Conservation (phyloP, 23 tunicate species). For the Ascidia mentula region DNA sequence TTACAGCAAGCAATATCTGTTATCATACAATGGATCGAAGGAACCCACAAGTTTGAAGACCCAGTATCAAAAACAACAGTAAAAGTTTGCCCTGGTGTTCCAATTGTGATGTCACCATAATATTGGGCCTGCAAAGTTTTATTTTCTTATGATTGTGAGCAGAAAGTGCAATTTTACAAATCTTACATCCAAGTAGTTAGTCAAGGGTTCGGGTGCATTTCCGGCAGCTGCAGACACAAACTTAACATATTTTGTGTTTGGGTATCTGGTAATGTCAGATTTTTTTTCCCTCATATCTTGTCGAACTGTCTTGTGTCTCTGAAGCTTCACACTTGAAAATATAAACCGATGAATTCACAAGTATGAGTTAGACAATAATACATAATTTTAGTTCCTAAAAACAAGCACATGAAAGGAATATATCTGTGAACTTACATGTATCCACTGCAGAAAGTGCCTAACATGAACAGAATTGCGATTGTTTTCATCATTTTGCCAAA, state of each 20-base stretch:
- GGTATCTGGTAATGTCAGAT: constrained; percentile 16
- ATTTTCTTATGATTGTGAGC: too few relatives aligned
- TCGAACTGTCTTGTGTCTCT: constrained; percentile 35
- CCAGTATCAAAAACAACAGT: constrained; percentile 98
- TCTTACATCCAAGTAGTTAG: constrained; percentile 89
- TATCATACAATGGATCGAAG: constrained; percentile 63
- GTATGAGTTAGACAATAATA: too few relatives aligned
- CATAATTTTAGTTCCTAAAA: too few relatives aligned
- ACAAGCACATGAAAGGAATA: background rate
- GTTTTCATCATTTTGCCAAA: background rate
- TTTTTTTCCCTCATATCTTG: constrained; percentile 59
- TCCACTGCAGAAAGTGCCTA: background rate
- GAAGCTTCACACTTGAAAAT: constrained; percentile 56
- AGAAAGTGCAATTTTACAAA: too few relatives aligned
- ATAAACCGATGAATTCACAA: too few relatives aligned
- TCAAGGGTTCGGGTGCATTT: constrained; percentile 63
- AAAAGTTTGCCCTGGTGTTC: constrained; percentile 86
- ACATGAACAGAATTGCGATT: background rate
- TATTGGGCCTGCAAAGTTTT: constrained; percentile 88
- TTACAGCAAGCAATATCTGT: constrained; percentile 90
- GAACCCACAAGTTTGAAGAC: constrained; percentile 91
- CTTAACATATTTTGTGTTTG: background rate
- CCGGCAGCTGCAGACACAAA: background rate
- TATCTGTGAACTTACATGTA: background rate
- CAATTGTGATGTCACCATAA: constrained; percentile 82